These are phyloP conservation scores for Thalassaphorura encarpata DNA, from an alignment of 1,140 invertebrate genomes.

Conservation along the genomic window DNA sequence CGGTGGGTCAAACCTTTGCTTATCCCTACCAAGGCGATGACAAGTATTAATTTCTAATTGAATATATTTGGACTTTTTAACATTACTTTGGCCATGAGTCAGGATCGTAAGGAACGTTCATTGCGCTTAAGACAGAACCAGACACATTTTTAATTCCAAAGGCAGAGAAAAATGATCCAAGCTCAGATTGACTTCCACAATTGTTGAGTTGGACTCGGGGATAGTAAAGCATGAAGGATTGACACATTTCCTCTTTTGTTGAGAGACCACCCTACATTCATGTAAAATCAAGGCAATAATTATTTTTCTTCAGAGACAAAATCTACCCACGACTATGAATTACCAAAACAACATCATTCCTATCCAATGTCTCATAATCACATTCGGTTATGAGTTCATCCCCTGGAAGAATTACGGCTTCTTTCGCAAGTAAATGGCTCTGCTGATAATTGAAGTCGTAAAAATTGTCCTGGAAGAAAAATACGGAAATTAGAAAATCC, in stretches of 20 bases:
- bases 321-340: too few relatives aligned
- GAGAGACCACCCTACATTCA: constrained; percentile 58
- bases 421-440: constrained; percentile 55
- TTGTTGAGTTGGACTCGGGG: constrained; percentile 61
- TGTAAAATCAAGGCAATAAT: not conserved
- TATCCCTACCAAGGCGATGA: too few relatives aligned
- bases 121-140: too few relatives aligned
- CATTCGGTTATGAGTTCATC: constrained; percentile 73
- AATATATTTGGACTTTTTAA: too few relatives aligned
- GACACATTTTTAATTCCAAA: constrained; percentile 48
- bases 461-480: constrained; percentile 51
- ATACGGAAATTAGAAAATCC: too few relatives aligned
- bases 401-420: constrained; percentile 59
- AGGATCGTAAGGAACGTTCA: too few relatives aligned
- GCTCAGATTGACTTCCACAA: constrained; percentile 71
- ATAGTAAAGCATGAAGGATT: constrained; percentile 73
- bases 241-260: constrained; percentile 72
- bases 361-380: constrained; percentile 50
- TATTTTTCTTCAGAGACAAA: not conserved
- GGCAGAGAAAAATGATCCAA: constrained; percentile 65
- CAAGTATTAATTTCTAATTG: too few relatives aligned
- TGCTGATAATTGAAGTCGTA: constrained; percentile 78
- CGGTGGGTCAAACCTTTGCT: too few relatives aligned
- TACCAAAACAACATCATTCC: constrained; percentile 36
- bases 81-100: too few relatives aligned